Base-by-base conservation (phyloP, 2,113 vertebrate genomes). In the Nesogale talazaci region DNA sequence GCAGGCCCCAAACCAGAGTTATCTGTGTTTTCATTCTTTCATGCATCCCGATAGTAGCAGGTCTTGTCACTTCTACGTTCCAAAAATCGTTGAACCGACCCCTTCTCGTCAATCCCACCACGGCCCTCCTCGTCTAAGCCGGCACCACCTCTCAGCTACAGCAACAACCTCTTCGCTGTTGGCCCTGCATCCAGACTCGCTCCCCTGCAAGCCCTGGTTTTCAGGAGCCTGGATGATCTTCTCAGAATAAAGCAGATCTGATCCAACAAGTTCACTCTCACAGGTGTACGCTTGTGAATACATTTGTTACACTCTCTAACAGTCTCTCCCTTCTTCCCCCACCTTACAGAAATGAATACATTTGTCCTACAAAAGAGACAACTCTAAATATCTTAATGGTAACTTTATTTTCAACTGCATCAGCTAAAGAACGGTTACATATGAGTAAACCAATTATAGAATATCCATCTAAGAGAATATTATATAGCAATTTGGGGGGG, bases 331-430 rank as follows among this genome's bases (percentile, higher is more conserved):
- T n/a, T n/a, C n/a, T n/a, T n/a, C n/a, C n/a, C n/a, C n/a, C n/a
- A n/a, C n/a, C n/a, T n/a, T 81, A 61, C 29, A 81, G 27, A 89
- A 92, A 61, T 61, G 20, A 89, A 46, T 40, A 59, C 11, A 1
- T 75, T 36, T 81, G 31, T 81, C 19, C 46, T 36, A 67, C 29
- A 82, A 29, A 81, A 87, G 77, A 75, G 25, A 52, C 3, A 90
- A 69, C 17, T 4, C 40, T 14, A n/a, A 38, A 40, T 61, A 69
- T 81, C 79, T 89, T 70, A n/a, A 27, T 31, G 59, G 42, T 23
- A 79, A 29, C 42, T 84, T 72, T 82, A 75, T 75, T 79, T n/a
- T 80, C 65, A 69, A 92, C 74, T 80, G 6, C 40, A n/a, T 78
- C 83, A 70, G 17, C 23, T 69, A 87, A 38, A 77, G 52, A 87